Conservation (phyloP, 2,888 invertebrate species). For the Rhagonycha lutea region DNA sequence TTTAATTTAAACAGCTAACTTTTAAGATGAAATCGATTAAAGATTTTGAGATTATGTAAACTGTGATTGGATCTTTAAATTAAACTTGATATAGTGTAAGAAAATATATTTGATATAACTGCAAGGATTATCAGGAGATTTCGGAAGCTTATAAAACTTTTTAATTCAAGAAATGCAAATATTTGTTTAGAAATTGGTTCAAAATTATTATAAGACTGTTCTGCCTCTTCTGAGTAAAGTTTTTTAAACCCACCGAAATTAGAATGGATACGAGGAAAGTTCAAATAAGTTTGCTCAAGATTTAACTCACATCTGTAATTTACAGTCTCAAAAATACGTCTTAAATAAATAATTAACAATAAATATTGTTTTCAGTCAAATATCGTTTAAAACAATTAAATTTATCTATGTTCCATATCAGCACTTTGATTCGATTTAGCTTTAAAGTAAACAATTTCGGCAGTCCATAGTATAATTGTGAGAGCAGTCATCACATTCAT, state of each 20-base stretch:
- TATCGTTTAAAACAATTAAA: background rate
- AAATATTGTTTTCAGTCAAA: background rate
- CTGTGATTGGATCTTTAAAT: background rate
- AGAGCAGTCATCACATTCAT: constrained; percentile 65
- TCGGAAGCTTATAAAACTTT: background rate
- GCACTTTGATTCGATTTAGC: background rate
- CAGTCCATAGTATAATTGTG: constrained; percentile 65
- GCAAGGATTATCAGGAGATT: background rate
- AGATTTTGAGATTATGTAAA: background rate
- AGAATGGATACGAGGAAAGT: background rate
- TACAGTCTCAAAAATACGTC: background rate
- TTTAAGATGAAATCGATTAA: background rate
- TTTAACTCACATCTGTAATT: background rate
- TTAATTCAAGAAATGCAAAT: background rate
- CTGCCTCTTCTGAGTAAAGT: background rate
- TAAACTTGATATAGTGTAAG: too few relatives aligned
- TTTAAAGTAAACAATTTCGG: constrained; percentile 48
- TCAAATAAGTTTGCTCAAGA: background rate
- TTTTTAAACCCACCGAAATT: background rate
- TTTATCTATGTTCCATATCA: background rate
- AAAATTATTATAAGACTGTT: background rate
- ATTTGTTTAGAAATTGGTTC: background rate
- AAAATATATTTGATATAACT: background rate
- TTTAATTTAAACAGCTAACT: background rate
- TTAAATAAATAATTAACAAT: background rate